Evolutionary conservation across 2,113 vertebrate species (phyloP), one percentile per base, ranked within the genome.

Genomic region (Cebidichthys violaceus): DNA sequence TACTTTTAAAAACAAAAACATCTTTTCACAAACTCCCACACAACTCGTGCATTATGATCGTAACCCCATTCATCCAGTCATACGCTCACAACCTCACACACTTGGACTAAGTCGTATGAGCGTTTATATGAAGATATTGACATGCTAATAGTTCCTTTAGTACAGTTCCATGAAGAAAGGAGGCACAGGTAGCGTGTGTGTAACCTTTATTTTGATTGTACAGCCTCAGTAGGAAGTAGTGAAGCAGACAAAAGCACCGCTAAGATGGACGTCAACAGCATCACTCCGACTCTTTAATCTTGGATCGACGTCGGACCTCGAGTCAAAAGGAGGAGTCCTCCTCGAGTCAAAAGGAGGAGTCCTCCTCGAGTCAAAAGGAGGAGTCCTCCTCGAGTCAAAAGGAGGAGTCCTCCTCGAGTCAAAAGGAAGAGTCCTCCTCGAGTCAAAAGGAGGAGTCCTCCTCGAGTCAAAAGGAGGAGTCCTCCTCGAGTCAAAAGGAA

Each of bases 181-280:
- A 4, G 6, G 45, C 45, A 9, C n/a, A 47, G 45, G 45, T 47
- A 7, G 20, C 5, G 45, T 7, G 45, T 47, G 45, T 47, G 1
- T 17, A 47, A 7, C 6, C 14, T 86, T 90, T 88, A 90, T 86
- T 90, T 52, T 41, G 14, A 60, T 60, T 29, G 8, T 61, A 68
- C 50, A 78, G 59, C 41, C 22, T n/a, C 9, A 37, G 37, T 52
- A 18, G 29, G 35, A 73, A 45, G 0, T 14, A 6, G 29, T 35
- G 5, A 29, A 45, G 50, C 27, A 47, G 3, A 70, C 33, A 7
- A 47, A 74, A 22, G 13, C 2, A 4, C 9, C 41, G 13, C 11
- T 37, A 3, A 27, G 6, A 67, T 39, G 17, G 75, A 50, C 29
- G 27, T 59, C 33, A 33, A 39, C 61, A 61, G 50, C 60, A 60